phyloP scores from a whole-genome alignment of 2,888 invertebrate genomes.

The Choristoneura rosaceana region DNA sequence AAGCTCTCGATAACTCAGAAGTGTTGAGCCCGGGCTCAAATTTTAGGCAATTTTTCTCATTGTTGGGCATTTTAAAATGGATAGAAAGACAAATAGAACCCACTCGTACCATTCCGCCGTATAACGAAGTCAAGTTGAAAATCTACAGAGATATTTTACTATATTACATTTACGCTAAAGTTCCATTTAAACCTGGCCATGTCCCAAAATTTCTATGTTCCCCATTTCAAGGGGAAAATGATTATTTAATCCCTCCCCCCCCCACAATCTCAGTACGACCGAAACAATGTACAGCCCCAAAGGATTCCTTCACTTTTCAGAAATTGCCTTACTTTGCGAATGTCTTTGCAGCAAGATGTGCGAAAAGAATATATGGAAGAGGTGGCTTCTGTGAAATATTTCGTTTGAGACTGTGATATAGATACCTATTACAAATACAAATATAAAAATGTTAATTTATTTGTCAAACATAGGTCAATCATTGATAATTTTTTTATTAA shows the following conservation, averaged over 20 bases:
- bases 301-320: slow-evolving; percentile 48
- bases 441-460: no score
- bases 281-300: slow-evolving; percentile 44
- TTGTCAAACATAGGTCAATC: no score
- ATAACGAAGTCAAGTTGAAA: no score
- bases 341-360: slow-evolving; percentile 40
- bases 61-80: no score
- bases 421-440: no score
- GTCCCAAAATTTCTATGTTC: neutral
- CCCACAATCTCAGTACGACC: slow-evolving; percentile 27
- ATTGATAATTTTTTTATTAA: no score
- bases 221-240: slow-evolving; percentile 29
- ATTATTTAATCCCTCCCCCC: slow-evolving; percentile 35
- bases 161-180: neutral
- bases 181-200: neutral
- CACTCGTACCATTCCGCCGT: no score
- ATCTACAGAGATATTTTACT: neutral
- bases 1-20: no score
- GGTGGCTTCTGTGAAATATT: neutral
- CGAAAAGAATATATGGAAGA: neutral
- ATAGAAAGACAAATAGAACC: no score
- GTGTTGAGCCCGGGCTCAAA: no score
- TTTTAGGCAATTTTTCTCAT: no score
- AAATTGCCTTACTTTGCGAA: slow-evolving; percentile 52
- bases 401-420: no score